These are phyloP conservation scores for Oxyura jamaicensis DNA, from an alignment of 2,113 vertebrate genomes.

Conservation along the genomic window DNA sequence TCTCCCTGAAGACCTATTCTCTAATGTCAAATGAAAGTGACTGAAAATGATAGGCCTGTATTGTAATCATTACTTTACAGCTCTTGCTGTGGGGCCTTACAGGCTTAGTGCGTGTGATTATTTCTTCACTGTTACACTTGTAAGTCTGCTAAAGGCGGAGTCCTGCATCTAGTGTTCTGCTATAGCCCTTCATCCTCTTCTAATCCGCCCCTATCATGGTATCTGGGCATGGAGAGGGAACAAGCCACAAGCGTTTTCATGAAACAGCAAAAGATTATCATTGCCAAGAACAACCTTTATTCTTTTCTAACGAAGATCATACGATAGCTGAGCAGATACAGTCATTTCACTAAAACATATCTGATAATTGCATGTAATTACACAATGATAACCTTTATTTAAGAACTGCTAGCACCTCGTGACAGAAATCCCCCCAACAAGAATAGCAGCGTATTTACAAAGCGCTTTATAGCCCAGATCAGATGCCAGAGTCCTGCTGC, in stretches of 20 bases:
- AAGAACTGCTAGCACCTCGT: constrained; percentile 13
- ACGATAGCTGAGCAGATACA: neutral
- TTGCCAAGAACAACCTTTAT: constrained; percentile 48
- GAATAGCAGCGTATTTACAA: neutral
- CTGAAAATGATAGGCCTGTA: neutral
- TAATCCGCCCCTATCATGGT: neutral
- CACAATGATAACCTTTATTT: constrained; percentile 15
- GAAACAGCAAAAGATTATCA: constrained; percentile 22
- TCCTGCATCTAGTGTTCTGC: neutral
- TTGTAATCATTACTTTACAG: neutral
- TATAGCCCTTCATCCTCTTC: neutral
- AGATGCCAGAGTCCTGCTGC: neutral
- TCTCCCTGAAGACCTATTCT: neutral
- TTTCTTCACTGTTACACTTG: neutral
- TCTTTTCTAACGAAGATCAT: constrained; percentile 27
- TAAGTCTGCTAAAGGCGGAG: neutral
- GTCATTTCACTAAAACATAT: neutral
- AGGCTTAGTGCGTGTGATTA: neutral
- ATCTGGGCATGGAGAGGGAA: neutral
- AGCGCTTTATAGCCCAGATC: neutral
- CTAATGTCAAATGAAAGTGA: neutral
- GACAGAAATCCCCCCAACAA: neutral
- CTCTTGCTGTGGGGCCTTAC: neutral
- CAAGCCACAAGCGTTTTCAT: neutral
- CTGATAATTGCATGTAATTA: constrained; percentile 41